phyloP scores from a whole-genome alignment of 1,140 invertebrate genomes.

The Bombus fervidus region DNA sequence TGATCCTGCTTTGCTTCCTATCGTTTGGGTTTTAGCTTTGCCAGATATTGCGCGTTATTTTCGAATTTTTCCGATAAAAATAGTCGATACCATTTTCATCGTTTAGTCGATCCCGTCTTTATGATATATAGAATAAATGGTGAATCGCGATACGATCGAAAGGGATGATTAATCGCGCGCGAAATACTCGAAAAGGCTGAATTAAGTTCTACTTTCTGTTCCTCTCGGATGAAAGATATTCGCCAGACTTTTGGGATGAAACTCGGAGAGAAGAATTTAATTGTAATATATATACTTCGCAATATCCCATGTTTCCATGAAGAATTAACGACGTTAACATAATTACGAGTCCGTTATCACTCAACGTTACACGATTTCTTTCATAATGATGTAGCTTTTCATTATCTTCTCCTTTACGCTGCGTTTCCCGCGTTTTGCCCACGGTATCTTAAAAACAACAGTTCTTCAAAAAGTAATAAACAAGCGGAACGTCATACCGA shows the following conservation, averaged over 20 bases:
- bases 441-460: not conserved
- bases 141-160: constrained; percentile 4
- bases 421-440: not conserved
- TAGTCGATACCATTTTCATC: not conserved
- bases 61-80: not conserved
- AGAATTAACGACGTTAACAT: not conserved
- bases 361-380: not conserved
- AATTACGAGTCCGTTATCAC: not conserved
- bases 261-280: not conserved
- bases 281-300: not conserved
- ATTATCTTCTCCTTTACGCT: not conserved
- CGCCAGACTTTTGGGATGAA: not conserved
- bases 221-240: too few relatives aligned
- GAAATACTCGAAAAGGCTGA: not conserved
- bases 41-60: not conserved
- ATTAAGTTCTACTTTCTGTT: not conserved
- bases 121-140: not conserved
- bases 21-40: not conserved
- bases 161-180: not conserved
- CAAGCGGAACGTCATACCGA: not conserved
- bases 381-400: not conserved
- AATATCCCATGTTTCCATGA: not conserved
- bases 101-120: not conserved
- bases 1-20: not conserved
- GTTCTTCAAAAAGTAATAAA: not conserved